A percentile compares a stretch with the other conserved stretches of the same genome.
Conservation (phyloP, 2,113 vertebrate species). For the Callipepla squamata region DNA sequence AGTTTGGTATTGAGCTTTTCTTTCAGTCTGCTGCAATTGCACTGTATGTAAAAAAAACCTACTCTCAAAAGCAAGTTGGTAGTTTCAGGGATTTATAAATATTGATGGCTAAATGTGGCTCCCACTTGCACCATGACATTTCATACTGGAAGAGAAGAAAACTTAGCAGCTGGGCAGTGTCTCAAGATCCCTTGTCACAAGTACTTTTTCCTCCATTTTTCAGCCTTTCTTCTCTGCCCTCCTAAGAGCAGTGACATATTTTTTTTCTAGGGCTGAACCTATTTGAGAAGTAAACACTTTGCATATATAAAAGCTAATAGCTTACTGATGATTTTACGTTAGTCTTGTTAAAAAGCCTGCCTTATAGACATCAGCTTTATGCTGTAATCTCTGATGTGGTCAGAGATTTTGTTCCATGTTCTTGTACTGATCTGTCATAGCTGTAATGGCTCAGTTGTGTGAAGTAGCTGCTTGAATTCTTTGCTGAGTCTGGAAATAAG, state of each 20-base stretch:
- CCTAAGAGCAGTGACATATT: background rate
- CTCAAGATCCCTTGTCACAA: background rate
- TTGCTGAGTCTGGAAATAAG: background rate
- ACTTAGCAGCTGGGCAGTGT: background rate
- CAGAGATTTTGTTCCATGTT: background rate
- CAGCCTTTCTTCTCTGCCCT: background rate
- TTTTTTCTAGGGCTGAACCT: background rate
- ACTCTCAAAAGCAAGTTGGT: background rate
- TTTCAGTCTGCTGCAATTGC: background rate
- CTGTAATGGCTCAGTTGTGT: background rate
- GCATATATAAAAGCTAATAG: background rate
- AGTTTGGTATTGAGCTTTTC: background rate
- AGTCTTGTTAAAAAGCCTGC: background rate
- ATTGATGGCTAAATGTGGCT: conserved; percentile 6
- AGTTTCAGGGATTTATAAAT: conserved; percentile 28
- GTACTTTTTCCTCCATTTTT: background rate
- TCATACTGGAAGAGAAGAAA: conserved; percentile 10
- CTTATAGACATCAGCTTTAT: background rate
- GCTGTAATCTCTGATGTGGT: background rate
- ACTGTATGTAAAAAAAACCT: conserved; percentile 10
- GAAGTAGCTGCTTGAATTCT: background rate
- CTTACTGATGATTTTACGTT: background rate
- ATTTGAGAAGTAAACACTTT: background rate
- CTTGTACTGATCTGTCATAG: background rate
- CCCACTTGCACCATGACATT: background rate